These are phyloP conservation scores for Corydoras maculifer DNA, from an alignment of 2,113 vertebrate species.

Conservation along the genomic window DNA sequence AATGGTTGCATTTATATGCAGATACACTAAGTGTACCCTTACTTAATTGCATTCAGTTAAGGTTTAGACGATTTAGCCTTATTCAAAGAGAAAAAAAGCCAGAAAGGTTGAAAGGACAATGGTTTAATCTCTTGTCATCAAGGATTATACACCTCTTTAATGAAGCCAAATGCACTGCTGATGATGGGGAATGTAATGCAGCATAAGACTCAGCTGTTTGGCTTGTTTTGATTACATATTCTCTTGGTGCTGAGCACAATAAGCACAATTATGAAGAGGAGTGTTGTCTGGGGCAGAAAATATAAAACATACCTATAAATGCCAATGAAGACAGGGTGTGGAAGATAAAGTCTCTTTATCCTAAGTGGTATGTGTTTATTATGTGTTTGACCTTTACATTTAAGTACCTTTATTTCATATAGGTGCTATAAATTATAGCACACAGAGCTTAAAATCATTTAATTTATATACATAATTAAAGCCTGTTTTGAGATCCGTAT, in stretches of 20 bases:
- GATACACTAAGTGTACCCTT: conserved; percentile 32
- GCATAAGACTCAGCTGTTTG: background rate
- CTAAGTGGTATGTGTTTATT: background rate
- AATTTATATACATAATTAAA: too few species aligned
- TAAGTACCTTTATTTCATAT: background rate
- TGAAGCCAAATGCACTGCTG: conserved; percentile 19
- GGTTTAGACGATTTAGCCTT: conserved; percentile 29
- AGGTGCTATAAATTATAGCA: background rate
- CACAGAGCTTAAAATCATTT: background rate
- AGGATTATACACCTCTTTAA: conserved; percentile 38
- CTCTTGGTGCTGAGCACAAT: conserved; percentile 7
- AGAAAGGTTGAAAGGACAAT: conserved; percentile 37
- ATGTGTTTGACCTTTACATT: background rate
- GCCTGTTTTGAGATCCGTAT: too few species aligned
- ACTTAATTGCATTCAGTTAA: conserved; percentile 35
- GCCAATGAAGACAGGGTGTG: background rate
- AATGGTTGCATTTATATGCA: conserved; percentile 30
- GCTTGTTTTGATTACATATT: conserved; percentile 20
- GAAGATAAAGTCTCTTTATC: background rate
- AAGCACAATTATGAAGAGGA: conserved; percentile 15
- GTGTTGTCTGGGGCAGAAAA: conserved; percentile 3
- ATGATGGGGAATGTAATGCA: conserved; percentile 3
- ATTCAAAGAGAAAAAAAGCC: conserved; percentile 24
- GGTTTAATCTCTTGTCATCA: conserved; percentile 40
- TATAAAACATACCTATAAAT: conserved; percentile 2